phyloP scores from a whole-genome alignment of 2,797 vertebrate genomes.

The Glossophaga mutica region DNA sequence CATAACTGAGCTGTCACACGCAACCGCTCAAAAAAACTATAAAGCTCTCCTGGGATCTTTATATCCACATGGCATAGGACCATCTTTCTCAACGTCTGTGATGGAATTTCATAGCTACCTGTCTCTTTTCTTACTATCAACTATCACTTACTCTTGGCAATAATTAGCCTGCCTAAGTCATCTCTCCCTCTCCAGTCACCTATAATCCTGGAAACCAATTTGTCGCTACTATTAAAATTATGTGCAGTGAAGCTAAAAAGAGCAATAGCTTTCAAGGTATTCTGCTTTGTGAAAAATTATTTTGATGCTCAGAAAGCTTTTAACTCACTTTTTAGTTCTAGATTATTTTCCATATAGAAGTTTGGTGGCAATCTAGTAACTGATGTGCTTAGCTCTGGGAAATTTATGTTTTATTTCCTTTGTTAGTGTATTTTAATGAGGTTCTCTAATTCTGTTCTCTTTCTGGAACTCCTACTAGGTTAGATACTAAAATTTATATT shows the following conservation, averaged over 20 bases:
- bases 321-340: neutral
- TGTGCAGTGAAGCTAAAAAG: neutral
- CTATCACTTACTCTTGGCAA: neutral
- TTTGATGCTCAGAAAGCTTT: neutral
- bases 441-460: neutral
- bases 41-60: neutral
- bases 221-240: neutral
- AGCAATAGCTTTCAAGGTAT: conserved; percentile 14
- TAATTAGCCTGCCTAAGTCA: neutral
- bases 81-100: neutral
- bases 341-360: neutral
- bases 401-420: neutral
- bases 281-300: conserved; percentile 18
- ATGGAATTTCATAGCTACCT: neutral
- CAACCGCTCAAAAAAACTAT: neutral
- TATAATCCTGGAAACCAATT: neutral
- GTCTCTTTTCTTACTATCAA: neutral
- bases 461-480: neutral
- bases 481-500: neutral
- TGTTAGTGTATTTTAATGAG: neutral
- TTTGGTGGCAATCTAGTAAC: neutral
- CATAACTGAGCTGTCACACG: neutral
- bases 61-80: neutral
- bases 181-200: neutral
- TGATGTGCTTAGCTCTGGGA: neutral